Evolutionary conservation across 2,113 vertebrate genomes (phyloP).

Genomic region (Stegostoma tigrinum): DNA sequence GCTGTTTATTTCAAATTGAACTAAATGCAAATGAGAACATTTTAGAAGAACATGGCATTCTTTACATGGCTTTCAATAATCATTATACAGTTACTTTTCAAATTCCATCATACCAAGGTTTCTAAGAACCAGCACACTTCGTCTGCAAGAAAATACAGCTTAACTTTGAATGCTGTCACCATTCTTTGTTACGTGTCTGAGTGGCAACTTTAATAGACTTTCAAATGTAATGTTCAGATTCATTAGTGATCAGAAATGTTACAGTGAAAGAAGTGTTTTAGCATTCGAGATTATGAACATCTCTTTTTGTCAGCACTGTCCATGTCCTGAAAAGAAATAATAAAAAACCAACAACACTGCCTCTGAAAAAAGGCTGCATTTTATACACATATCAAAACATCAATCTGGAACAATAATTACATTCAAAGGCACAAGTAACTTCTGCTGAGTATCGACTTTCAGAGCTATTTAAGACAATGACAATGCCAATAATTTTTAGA

Average conservation of each 20-base stretch:
- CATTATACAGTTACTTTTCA: not conserved
- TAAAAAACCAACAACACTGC: not conserved
- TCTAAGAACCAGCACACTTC: not conserved
- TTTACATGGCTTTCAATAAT: not conserved
- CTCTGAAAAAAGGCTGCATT: not conserved
- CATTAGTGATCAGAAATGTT: not conserved
- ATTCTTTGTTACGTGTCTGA: not conserved
- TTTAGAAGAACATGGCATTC: not conserved
- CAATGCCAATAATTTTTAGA: not conserved
- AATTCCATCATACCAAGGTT: not conserved
- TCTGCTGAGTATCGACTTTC: not conserved
- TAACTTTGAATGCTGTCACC: not conserved
- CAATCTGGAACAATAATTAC: not conserved
- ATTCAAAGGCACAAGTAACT: not conserved
- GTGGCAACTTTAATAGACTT: not conserved
- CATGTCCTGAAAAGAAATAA: not conserved
- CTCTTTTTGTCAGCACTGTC: not conserved
- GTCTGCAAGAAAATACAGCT: not conserved
- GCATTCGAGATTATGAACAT: not conserved
- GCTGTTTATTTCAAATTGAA: not conserved
- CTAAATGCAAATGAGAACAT: not conserved
- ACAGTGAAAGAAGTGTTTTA: not conserved
- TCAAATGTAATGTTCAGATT: not conserved
- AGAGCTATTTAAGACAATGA: not conserved
- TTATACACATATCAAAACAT: not conserved